Evolutionary conservation across 2,888 invertebrate genomes (phyloP).

Genomic region (Margaritifera margaritifera): DNA sequence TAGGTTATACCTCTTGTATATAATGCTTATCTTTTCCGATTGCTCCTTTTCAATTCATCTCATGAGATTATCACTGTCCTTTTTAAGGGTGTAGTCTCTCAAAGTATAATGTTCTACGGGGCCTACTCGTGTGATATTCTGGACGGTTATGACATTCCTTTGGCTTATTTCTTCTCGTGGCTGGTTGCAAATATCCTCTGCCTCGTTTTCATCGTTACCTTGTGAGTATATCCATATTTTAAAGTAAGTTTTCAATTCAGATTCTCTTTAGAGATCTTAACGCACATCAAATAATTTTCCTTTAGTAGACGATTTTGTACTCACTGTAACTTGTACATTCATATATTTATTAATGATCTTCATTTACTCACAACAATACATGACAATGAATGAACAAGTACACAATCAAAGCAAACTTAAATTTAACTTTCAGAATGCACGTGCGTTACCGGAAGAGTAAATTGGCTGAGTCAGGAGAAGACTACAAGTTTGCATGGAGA

Average conservation of each 20-base stretch:
- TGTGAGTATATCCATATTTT: constrained; percentile 34
- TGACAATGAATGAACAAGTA: background rate
- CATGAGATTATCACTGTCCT: background rate
- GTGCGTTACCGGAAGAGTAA: constrained; percentile 53
- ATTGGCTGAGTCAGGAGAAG: constrained; percentile 38
- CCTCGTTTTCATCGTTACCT: constrained; percentile 48
- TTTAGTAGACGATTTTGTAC: no score
- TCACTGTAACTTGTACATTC: no score
- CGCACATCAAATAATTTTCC: no score
- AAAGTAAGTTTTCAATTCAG: no score
- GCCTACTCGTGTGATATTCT: constrained; percentile 42
- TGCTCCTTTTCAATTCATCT: no score
- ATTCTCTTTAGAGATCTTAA: no score
- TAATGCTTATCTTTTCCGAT: no score
- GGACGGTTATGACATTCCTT: constrained; percentile 44
- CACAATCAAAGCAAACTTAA: background rate
- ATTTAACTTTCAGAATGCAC: constrained; percentile 45
- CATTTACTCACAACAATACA: background rate
- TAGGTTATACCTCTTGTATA: no score
- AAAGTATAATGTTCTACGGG: constrained; percentile 58
- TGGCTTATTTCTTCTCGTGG: constrained; percentile 60
- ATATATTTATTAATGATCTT: background rate
- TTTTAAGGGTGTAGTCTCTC: constrained; percentile 52
- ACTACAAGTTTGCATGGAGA: constrained; percentile 50
- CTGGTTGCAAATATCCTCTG: constrained; percentile 42